A percentile compares a stretch with the other conserved stretches of the same genome.
Evolutionary conservation across 2,888 invertebrate species (phyloP).

Genomic region (Acanthosepion pharaonis): DNA sequence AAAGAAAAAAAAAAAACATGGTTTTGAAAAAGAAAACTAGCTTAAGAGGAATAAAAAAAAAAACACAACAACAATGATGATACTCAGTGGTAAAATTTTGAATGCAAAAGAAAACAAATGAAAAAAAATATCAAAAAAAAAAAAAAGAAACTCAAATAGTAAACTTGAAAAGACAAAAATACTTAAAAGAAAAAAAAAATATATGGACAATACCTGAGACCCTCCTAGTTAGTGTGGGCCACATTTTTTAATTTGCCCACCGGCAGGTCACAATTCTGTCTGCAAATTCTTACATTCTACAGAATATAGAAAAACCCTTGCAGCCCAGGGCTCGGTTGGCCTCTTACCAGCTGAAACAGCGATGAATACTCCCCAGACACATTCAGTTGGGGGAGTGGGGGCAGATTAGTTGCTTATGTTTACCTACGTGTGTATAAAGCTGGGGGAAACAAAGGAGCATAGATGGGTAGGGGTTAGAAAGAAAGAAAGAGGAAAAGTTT

Average conservation of each 20-base stretch:
- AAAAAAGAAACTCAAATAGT: not conserved
- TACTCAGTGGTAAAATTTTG: no score
- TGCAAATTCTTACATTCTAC: not conserved
- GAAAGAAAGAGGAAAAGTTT: not conserved
- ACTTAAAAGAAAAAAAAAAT: not conserved
- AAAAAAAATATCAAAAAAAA: not conserved
- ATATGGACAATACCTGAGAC: not conserved
- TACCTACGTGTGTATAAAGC: not conserved
- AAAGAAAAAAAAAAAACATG: no score
- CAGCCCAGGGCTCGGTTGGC: conserved; percentile 33
- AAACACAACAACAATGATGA: no score
- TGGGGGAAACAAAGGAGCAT: not conserved
- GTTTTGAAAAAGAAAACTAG: no score
- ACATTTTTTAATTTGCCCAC: not conserved
- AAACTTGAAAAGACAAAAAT: no score
- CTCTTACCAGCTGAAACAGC: not conserved
- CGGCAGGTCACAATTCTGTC: not conserved
- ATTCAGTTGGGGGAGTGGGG: not conserved
- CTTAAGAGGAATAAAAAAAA: no score
- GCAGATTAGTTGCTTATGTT: not conserved
- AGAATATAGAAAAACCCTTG: not conserved
- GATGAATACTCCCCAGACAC: not conserved
- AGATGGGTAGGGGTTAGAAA: not conserved
- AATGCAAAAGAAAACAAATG: no score
- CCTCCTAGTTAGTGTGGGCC: not conserved